Base-by-base conservation (phyloP, 1,140 invertebrate species). In the Platorchestia sp. region DNA sequence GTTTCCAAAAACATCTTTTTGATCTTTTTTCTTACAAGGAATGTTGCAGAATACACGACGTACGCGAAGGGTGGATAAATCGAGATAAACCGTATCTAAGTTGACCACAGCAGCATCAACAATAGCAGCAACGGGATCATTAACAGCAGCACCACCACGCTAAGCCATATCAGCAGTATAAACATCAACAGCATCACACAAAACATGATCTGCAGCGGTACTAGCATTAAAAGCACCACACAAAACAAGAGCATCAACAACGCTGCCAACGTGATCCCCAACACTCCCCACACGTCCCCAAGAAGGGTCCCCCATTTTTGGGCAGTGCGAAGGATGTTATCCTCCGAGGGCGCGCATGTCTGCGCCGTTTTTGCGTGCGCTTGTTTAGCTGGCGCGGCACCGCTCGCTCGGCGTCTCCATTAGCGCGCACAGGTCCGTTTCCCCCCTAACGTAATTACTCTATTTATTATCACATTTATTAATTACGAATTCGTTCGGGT, bases 381-480 rank as follows among this genome's bases (percentile, higher is more conserved):
- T 93, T 93, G 91, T 93, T 93, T 93, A 44, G 91, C 91, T 93
- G 43, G 6, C 40, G 14, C 10, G 10, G 91, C 91, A 47, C 44
- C 44, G 40, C 40, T 93, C 91, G 44, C 91, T 93, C 91, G 91
- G 43, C 91, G n/a, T 93, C 91, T 93, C 91, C 91, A 93, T 93
- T 93, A 93, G 91, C 45, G 91, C 45, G 91, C 40, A 44, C 91
- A 47, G 43, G 41, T 93, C 91, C 91, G 91, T 93, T 93, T 93
- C 91, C 91, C 91, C 91, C 91, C 91, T 93, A 93, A 93, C 91
- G 91, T 93, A 93, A 93, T 93, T 93, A 44, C 91, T 93, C 91
- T 93, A 93, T 93, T 93, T 93, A 93, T 93, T 93, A 93, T 93
- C 47, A 93, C 91, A 93, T 93, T 93, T 93, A 93, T 93, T 93